Percentiles rank a stretch among this genome's conserved stretches.
Conservation (phyloP, 2,113 vertebrate species). For the Mormoops blainvillei region DNA sequence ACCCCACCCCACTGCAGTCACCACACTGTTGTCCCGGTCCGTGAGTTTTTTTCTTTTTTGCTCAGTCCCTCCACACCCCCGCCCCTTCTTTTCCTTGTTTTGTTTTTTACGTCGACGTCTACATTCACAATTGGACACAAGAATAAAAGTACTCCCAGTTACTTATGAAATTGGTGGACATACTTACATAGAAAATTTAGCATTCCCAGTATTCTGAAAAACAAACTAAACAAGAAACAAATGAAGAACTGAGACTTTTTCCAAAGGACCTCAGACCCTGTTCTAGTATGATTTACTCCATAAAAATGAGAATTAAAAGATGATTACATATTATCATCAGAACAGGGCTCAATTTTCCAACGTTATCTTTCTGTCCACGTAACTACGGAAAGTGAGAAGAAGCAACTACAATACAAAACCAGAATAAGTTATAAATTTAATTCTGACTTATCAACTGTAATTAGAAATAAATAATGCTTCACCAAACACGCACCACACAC, state of each 20-base stretch:
- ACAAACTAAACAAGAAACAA: not conserved
- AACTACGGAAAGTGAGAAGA: conserved; percentile 3
- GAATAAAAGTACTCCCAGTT: not conserved
- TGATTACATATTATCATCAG: not conserved
- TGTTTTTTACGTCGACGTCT: not conserved
- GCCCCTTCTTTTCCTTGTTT: not conserved
- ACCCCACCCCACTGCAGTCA: too few relatives aligned
- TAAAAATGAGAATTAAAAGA: conserved; percentile 3
- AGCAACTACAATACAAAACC: not conserved
- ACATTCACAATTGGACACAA: not conserved
- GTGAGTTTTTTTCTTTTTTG: too few relatives aligned
- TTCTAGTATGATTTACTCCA: not conserved
- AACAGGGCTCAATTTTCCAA: conserved; percentile 11
- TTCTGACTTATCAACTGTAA: conserved; percentile 20
- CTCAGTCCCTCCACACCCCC: too few relatives aligned
- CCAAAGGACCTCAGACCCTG: not conserved
- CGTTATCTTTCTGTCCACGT: not conserved
- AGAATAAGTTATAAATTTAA: not conserved
- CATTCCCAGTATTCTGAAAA: not conserved
- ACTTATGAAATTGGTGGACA: not conserved
- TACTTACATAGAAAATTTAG: not conserved
- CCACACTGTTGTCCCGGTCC: too few relatives aligned
- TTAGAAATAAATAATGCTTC: not conserved
- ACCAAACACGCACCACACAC: not conserved
- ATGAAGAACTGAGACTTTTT: not conserved